A percentile compares a stretch with the other conserved stretches of the same genome.
Conservation (phyloP, 2,888 invertebrate genomes). For the Tromatobia lineatoria region DNA sequence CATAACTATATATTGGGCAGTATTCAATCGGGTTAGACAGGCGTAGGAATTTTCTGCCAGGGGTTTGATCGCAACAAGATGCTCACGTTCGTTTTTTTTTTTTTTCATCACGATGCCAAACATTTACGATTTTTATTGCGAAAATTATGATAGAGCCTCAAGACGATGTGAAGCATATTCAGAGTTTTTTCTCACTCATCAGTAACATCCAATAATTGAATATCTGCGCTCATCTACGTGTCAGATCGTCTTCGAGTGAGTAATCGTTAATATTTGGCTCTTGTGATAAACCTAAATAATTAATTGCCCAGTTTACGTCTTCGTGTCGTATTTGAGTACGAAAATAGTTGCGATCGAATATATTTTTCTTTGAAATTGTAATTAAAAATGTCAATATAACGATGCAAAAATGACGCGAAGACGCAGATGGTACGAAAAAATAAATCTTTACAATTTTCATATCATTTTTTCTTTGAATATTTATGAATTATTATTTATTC, state of each 20-base stretch:
- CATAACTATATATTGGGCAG: slow-evolving; percentile 72
- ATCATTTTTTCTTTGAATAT: slow-evolving; percentile 56
- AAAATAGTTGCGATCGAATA: slow-evolving; percentile 48
- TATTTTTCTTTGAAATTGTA: neutral
- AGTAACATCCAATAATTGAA: too few relatives aligned
- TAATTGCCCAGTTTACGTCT: slow-evolving; percentile 78
- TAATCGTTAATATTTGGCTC: slow-evolving; percentile 49
- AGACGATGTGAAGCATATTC: neutral
- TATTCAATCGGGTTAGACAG: slow-evolving; percentile 75
- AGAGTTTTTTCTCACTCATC: too few relatives aligned
- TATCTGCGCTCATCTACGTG: too few relatives aligned
- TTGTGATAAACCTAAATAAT: slow-evolving; percentile 57
- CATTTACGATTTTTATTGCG: slow-evolving; percentile 50
- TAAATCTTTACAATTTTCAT: slow-evolving; percentile 4
- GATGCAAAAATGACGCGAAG: slow-evolving; percentile 76
- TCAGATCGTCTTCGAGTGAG: neutral
- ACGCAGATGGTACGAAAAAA: slow-evolving; percentile 75
- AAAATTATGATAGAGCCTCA: neutral
- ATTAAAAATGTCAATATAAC: slow-evolving; percentile 28
- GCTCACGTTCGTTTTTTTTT: slow-evolving; percentile 77
- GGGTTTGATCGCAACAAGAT: slow-evolving; percentile 81
- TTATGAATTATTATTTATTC: slow-evolving; percentile 44
- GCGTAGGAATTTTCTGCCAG: slow-evolving; percentile 75
- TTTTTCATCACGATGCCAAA: slow-evolving; percentile 47
- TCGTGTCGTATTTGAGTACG: slow-evolving; percentile 76